Evolutionary conservation across 2,888 invertebrate genomes (phyloP), one percentile per base, ranked within the genome.

Genomic region (Mycogona germanica): DNA sequence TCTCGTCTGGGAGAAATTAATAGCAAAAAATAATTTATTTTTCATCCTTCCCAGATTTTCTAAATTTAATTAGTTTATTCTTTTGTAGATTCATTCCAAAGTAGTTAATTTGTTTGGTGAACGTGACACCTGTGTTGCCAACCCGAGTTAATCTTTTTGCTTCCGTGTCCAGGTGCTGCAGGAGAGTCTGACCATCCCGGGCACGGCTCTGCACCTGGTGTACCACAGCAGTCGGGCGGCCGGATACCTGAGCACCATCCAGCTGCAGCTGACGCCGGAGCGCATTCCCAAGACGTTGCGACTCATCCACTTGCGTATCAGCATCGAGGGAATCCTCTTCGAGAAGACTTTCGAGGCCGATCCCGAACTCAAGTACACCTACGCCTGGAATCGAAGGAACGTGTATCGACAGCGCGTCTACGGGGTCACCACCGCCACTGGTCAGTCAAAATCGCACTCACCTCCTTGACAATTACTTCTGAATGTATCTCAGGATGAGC

Each of bases 371-470:
- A 87, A 87, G 50, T 93, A 95, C 70, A 91, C 88, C 7, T 98
- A 95, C 68, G 88, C 93, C 2, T 99, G 98, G 98, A 93, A 95
- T 70, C 88, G 95, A 69, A 77, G 91, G 58, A 97, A 98, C 70
- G 93, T 95, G 40, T 98, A 97, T 73, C 59, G 66, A 25, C 66
- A 67, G 51, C 62, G 66, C 32, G 66, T 67, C 30, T 66, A 65
- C 56, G 67, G 77, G 29, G 68, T 75, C 51, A 70, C 74, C 4
- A 69, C 68, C 28, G 75, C 73, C 21, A 67, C 66, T 58, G 72
- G 73, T 73, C 60, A 60, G 21, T 46, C 37, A 29, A 12, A 14
- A 14, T 14, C 7, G 7, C 17, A 42, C 26, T 42, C 25, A 21
- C 9, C 19, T 17, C 3, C 2, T 17, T n/a, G n/a, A n/a, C n/a